A percentile compares a stretch with the other conserved stretches of the same genome.
Evolutionary conservation across 2,888 invertebrate genomes (phyloP).

Genomic region (Xestobium rufovillosum): DNA sequence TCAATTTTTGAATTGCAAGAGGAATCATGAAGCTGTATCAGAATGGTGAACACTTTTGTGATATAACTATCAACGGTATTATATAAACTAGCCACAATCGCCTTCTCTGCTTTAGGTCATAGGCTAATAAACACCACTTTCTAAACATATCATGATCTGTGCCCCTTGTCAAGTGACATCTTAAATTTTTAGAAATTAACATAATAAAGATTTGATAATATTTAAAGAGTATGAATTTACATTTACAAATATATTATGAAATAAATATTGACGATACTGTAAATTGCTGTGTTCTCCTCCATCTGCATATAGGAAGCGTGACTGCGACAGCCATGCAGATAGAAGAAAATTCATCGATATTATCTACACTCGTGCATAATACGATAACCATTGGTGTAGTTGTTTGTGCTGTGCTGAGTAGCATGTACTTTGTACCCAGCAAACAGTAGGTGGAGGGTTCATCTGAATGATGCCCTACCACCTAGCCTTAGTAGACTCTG

Average conservation of each 20-base stretch:
- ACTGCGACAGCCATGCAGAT: background rate
- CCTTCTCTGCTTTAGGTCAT: constrained; percentile 49
- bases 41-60: constrained; percentile 32
- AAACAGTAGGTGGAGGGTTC: constrained; percentile 29
- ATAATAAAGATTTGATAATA: constrained; percentile 45
- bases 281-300: constrained; percentile 11
- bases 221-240: constrained; percentile 44
- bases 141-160: constrained; percentile 75
- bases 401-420: constrained; percentile 18
- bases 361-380: constrained; percentile 15
- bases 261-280: constrained; percentile 12
- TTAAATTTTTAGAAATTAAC: constrained; percentile 46
- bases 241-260: constrained; percentile 35
- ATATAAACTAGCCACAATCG: constrained; percentile 46
- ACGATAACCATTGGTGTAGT: constrained; percentile 17
- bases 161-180: constrained; percentile 62
- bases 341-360: constrained; percentile 14
- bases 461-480: constrained; percentile 25
- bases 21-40: background rate
- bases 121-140: constrained; percentile 60
- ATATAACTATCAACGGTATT: constrained; percentile 42
- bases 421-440: constrained; percentile 27
- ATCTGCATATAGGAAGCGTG: background rate
- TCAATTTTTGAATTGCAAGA: too few relatives aligned
- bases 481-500: constrained; percentile 43